Evolutionary conservation across 2,888 invertebrate species (phyloP).

Genomic region (Hypsopygia costalis): DNA sequence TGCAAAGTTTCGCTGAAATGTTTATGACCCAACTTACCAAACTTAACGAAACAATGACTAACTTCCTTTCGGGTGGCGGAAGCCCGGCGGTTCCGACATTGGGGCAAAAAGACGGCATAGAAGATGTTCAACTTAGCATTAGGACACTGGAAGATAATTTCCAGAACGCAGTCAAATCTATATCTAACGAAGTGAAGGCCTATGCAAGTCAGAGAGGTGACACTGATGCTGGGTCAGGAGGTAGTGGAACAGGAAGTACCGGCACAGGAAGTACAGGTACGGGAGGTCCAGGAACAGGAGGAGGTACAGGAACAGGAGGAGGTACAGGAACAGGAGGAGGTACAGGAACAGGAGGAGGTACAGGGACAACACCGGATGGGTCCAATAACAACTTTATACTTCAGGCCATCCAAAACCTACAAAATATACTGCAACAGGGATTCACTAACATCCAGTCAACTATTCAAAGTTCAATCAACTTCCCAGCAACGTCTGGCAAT

Average conservation of each 20-base stretch:
- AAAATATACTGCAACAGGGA: constrained; percentile 21
- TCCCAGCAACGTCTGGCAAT: constrained; percentile 7
- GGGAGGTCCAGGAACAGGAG: constrained; percentile 7
- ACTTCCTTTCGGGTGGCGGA: constrained; percentile 31
- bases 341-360: constrained; percentile 8
- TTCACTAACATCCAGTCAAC: constrained; percentile 23
- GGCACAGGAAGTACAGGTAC: constrained; percentile 6
- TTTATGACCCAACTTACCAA: constrained; percentile 50
- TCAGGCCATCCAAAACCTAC: constrained; percentile 21
- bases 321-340: constrained; percentile 7
- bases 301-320: constrained; percentile 8
- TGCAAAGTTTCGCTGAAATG: constrained; percentile 42
- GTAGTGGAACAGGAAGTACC: constrained; percentile 8
- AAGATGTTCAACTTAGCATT: constrained; percentile 33
- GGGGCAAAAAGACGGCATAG: constrained; percentile 27
- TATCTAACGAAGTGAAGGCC: constrained; percentile 47
- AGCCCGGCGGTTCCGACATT: constrained; percentile 21
- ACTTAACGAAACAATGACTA: constrained; percentile 46
- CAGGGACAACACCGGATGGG: too few species aligned
- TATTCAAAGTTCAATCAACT: constrained; percentile 17
- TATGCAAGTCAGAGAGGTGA: constrained; percentile 25
- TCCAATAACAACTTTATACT: constrained; percentile 14
- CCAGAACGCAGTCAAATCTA: constrained; percentile 41
- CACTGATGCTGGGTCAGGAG: constrained; percentile 7
- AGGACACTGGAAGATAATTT: constrained; percentile 48